These are phyloP conservation scores for Trichopoda pennipes DNA, from an alignment of 2,888 invertebrate genomes.

Conservation along the genomic window DNA sequence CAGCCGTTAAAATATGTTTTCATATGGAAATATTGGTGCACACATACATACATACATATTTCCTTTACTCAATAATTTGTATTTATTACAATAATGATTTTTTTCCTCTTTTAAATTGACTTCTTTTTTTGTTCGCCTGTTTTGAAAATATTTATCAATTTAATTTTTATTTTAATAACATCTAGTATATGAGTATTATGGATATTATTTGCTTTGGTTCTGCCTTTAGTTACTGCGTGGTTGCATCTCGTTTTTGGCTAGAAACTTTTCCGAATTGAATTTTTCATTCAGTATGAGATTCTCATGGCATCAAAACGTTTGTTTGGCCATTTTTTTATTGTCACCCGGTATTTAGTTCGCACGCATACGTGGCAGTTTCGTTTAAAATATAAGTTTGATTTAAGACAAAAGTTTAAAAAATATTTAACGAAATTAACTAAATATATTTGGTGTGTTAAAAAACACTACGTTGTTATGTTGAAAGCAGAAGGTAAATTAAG, in stretches of 20 bases:
- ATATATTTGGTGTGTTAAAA: conserved; percentile 13
- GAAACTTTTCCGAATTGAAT: conserved; percentile 53
- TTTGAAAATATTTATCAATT: conserved; percentile 23
- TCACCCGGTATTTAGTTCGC: conserved; percentile 48
- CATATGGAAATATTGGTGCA: not conserved
- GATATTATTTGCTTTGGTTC: conserved; percentile 43
- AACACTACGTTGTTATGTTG: conserved; percentile 60
- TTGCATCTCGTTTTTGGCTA: conserved; percentile 65
- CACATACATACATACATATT: conserved; percentile 6
- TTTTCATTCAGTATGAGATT: conserved; percentile 65
- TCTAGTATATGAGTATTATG: conserved; percentile 48
- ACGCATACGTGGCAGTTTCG: conserved; percentile 62
- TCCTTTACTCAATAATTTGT: conserved; percentile 55
- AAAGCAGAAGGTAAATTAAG: conserved; percentile 61
- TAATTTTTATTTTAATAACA: conserved; percentile 32
- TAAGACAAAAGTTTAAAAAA: conserved; percentile 16
- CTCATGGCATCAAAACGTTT: conserved; percentile 66
- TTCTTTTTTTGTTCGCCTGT: conserved; percentile 36
- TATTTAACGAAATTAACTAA: conserved; percentile 31
- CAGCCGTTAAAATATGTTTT: conserved; percentile 18
- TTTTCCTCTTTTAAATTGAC: conserved; percentile 34
- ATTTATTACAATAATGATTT: conserved; percentile 40
- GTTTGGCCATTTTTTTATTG: conserved; percentile 56
- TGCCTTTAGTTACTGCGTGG: conserved; percentile 64
- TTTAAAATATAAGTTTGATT: conserved; percentile 45